Percentiles rank a stretch among this genome's conserved stretches.
Conservation (phyloP, 2,888 invertebrate genomes). For the Stegophylla sp. region DNA sequence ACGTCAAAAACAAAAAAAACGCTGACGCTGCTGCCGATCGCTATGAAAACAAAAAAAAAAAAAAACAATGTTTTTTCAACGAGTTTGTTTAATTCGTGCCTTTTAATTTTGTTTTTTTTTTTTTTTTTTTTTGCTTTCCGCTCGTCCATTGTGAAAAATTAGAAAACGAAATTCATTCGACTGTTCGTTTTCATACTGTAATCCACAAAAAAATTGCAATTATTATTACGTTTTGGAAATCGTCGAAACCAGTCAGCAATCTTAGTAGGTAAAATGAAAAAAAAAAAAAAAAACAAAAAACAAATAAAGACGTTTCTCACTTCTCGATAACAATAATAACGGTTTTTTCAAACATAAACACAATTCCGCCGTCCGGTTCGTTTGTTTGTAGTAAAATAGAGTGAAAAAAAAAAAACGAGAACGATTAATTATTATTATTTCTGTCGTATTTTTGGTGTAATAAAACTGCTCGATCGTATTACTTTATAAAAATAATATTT, state of each 20-base stretch:
- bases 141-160: slow-evolving; percentile 4
- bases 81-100: not conserved
- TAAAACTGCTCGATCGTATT: not conserved
- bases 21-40: not conserved
- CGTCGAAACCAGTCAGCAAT: not conserved
- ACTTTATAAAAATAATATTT: too few species aligned
- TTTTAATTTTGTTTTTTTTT: not conserved
- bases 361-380: not conserved
- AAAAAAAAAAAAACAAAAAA: not conserved
- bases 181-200: slow-evolving; percentile 29
- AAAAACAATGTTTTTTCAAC: too few species aligned
- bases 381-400: not conserved
- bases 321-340: not conserved
- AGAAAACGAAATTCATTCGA: slow-evolving; percentile 15
- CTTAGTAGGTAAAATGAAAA: not conserved
- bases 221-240: not conserved
- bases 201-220: slow-evolving; percentile 1
- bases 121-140: not conserved
- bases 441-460: too few species aligned
- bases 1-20: slow-evolving; percentile 29
- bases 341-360: slow-evolving; percentile 1
- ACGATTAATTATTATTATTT: too few species aligned
- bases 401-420: not conserved
- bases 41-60: too few species aligned
- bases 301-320: not conserved